These are phyloP conservation scores for Sycobia sp. DNA, from an alignment of 1,140 invertebrate genomes.

Conservation along the genomic window DNA sequence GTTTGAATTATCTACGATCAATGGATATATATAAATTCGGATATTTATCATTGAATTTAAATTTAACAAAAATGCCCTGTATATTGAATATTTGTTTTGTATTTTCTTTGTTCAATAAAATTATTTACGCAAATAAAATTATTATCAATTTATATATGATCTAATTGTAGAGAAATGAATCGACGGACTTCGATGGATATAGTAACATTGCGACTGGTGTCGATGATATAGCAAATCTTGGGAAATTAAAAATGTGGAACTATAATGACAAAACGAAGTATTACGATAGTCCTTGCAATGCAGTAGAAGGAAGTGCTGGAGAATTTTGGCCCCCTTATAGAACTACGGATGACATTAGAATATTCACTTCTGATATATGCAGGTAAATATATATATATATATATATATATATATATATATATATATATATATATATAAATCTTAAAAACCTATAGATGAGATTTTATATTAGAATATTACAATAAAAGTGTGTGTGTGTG, in stretches of 20 bases:
- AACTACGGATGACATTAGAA: constrained; percentile 61
- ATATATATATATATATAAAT: too few species aligned
- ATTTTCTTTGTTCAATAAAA: too few species aligned
- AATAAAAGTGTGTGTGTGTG: too few species aligned
- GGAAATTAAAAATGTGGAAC: constrained; percentile 73
- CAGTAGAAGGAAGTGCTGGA: constrained; percentile 73
- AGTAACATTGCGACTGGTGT: constrained; percentile 76
- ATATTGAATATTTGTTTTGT: too few species aligned
- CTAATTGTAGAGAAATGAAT: constrained; percentile 72
- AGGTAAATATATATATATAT: constrained; percentile 59
- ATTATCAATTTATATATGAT: neutral
- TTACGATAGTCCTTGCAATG: constrained; percentile 65
- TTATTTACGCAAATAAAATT: too few species aligned
- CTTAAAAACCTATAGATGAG: too few species aligned
- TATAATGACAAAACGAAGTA: constrained; percentile 65
- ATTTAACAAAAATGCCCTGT: too few species aligned
- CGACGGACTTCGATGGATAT: constrained; percentile 71
- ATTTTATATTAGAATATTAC: too few species aligned
- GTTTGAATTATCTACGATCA: too few species aligned
- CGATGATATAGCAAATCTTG: constrained; percentile 66
- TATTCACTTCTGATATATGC: constrained; percentile 75
- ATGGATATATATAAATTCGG: too few species aligned
- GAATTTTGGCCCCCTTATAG: constrained; percentile 75
- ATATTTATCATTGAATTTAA: too few species aligned
- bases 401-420: too few species aligned